Evolutionary conservation across 2,113 vertebrate genomes (phyloP), one percentile per base, ranked within the genome.

Genomic region (Notothenia coriiceps): DNA sequence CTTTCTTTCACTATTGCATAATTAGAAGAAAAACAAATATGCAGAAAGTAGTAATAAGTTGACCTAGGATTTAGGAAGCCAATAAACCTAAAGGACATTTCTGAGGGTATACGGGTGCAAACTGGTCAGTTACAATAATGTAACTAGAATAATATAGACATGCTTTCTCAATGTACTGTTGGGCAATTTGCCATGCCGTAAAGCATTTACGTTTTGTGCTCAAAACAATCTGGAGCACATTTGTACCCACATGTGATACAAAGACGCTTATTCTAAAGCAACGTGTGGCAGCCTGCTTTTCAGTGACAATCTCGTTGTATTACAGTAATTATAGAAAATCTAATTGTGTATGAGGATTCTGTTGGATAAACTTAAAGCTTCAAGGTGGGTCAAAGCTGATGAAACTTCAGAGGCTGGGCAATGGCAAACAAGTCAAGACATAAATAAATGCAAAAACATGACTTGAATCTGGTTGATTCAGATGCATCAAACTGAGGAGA

Each of bases 131-230:
- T 47, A 44, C 22, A 69, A 69, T 55, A 40, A 62, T 35, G n/a
- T n/a, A 12, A 47, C 2, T 20, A 12, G 17, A 54, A 70, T 69
- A 63, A 20, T 43, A 15, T 15, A 51, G 9, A 18, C 63, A 10
- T 49, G 14, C 18, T 74, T 15, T 50, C 22, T 60, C 25, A 74
- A 44, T 74, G 25, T 68, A 15, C 18, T 62, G 18, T 60, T 7
- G 40, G 2, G 17, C 5, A 51, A 54, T 62, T 55, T 71, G 13
- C 54, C 35, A 60, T 35, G 11, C 17, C 35, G 13, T 7, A 12
- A 60, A 43, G 40, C 17, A 57, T 57, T 75, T 56, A 29, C 17
- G 5, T 25, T 25, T 14, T 52, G 44, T 18, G 5, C 14, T 57
- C n/a, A 43, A 25, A 62, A 63, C 2, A 73, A 25, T 43, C 33